Percentiles rank a stretch among this genome's conserved stretches.
Evolutionary conservation across 2,113 vertebrate genomes (phyloP).

Genomic region (Ptychochromis oligacanthus): DNA sequence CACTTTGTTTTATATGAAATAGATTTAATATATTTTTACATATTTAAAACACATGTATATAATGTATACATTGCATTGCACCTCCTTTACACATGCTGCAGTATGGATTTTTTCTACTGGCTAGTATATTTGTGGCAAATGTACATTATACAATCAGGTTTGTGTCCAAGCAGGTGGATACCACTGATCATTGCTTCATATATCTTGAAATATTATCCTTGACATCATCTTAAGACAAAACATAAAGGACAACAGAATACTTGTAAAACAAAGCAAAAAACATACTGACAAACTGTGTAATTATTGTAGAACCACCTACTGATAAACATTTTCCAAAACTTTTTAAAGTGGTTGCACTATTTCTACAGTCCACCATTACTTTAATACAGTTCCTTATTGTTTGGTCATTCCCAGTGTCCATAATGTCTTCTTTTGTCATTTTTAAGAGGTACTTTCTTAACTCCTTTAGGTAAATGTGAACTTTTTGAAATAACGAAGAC

Average conservation of each 20-base stretch:
- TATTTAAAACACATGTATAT: conserved; percentile 55
- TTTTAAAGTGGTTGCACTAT: conserved; percentile 1
- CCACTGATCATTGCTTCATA: conserved; percentile 1
- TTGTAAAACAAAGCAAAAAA: conserved; percentile 29
- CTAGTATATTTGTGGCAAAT: conserved; percentile 59
- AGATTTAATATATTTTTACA: conserved; percentile 79
- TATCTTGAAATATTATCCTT: neutral
- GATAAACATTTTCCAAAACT: conserved; percentile 1
- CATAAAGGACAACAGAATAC: neutral
- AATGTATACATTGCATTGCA: conserved; percentile 67
- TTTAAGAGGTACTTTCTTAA: conserved; percentile 1
- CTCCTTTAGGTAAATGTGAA: conserved; percentile 16
- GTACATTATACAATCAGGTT: conserved; percentile 16
- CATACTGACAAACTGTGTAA: neutral
- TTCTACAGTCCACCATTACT: conserved; percentile 1
- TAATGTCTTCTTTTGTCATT: neutral
- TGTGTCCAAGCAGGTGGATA: conserved; percentile 17
- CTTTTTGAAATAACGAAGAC: neutral
- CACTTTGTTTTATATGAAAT: conserved; percentile 73
- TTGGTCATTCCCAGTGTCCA: neutral
- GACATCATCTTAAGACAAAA: neutral
- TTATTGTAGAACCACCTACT: conserved; percentile 10
- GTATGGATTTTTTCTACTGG: conserved; percentile 30
- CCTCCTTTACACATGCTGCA: conserved; percentile 65
- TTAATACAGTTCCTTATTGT: neutral